These are phyloP conservation scores for Chauna torquata DNA, from an alignment of 2,113 vertebrate species.

Conservation along the genomic window DNA sequence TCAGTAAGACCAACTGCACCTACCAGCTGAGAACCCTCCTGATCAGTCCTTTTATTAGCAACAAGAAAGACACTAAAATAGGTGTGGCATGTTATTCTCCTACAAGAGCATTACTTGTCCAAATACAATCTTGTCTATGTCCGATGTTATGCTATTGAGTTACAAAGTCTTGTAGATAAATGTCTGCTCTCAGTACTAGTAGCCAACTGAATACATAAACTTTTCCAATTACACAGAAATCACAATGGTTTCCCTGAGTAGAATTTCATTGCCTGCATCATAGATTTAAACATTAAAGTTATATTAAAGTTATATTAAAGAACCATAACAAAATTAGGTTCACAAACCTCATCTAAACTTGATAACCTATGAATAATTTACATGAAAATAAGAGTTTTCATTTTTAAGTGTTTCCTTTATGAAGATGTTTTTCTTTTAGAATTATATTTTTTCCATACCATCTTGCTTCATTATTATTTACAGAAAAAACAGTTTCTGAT, in stretches of 20 bases:
- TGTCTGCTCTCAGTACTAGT: not conserved
- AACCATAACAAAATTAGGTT: conserved; percentile 39
- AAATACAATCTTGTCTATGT: not conserved
- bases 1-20: not conserved
- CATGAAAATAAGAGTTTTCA: conserved; percentile 32
- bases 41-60: not conserved
- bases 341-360: conserved; percentile 37
- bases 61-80: not conserved
- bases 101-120: not conserved
- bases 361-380: conserved; percentile 60
- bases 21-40: not conserved
- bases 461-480: conserved; percentile 45
- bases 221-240: conserved; percentile 44
- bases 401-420: conserved; percentile 23
- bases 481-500: conserved; percentile 26
- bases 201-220: conserved; percentile 1
- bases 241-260: conserved; percentile 16
- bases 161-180: not conserved
- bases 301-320: conserved; percentile 54
- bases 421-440: not conserved
- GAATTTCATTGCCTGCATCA: conserved; percentile 47
- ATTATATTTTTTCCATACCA: not conserved
- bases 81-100: not conserved
- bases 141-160: not conserved
- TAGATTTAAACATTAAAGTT: conserved; percentile 55